Evolutionary conservation across 2,888 invertebrate species (phyloP).

Genomic region (Invenusta paracnida): DNA sequence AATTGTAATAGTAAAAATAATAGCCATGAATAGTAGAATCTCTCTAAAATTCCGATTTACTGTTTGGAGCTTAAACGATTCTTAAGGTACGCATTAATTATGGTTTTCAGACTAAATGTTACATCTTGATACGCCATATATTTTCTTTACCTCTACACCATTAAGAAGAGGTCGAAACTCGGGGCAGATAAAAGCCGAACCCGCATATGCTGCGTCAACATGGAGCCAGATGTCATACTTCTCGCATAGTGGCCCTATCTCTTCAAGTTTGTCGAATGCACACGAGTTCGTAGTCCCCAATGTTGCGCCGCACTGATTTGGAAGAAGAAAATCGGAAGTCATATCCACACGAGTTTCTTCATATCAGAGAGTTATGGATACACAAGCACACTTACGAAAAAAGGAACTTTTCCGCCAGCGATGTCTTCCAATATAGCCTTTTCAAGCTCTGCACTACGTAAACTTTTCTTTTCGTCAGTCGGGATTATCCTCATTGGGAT

Average conservation of each 20-base stretch:
- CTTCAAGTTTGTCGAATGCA: constrained; percentile 81
- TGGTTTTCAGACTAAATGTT: too few relatives aligned
- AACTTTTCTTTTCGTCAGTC: constrained; percentile 68
- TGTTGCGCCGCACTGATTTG: constrained; percentile 68
- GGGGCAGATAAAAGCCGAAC: constrained; percentile 46
- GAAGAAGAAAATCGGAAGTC: neutral
- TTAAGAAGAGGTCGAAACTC: constrained; percentile 41
- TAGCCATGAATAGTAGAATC: too few relatives aligned
- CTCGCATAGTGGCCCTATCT: constrained; percentile 77
- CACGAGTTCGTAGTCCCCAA: constrained; percentile 89
- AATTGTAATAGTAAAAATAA: too few relatives aligned
- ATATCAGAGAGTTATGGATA: too few relatives aligned
- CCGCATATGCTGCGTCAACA: constrained; percentile 87
- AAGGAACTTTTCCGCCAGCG: constrained; percentile 42
- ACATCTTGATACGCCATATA: neutral
- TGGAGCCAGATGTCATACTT: constrained; percentile 72
- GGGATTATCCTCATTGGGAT: constrained; percentile 72
- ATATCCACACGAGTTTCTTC: too few relatives aligned
- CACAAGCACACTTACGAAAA: constrained; percentile 41
- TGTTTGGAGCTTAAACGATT: neutral
- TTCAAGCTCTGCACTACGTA: constrained; percentile 53
- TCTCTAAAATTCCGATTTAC: too few relatives aligned
- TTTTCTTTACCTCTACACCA: constrained; percentile 40
- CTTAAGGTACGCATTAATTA: neutral
- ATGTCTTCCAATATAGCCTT: constrained; percentile 43